phyloP scores from a whole-genome alignment of 2,797 vertebrate genomes.

The Gadopsis bispinosus region DNA sequence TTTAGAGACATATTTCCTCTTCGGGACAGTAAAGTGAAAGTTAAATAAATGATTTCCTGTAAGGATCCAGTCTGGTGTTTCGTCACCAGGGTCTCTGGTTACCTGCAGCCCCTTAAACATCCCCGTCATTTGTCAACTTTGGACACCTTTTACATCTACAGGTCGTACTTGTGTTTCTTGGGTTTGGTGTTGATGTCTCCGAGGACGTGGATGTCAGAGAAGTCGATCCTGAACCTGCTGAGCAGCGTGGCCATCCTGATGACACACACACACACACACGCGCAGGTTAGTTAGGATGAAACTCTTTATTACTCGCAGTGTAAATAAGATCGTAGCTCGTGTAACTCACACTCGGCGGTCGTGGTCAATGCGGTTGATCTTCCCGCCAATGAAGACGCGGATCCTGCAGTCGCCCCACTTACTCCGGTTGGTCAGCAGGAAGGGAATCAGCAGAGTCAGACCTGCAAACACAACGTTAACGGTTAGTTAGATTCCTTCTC shows the following conservation, averaged over 20 bases:
- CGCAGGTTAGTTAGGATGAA: background rate
- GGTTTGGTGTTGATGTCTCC: slow-evolving; percentile 99
- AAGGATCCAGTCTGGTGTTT: too few relatives aligned
- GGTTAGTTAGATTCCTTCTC: background rate
- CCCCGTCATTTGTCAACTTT: too few relatives aligned
- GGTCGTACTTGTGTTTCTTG: slow-evolving; percentile 93
- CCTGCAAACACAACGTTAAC: slow-evolving; percentile 77
- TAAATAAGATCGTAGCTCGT: background rate
- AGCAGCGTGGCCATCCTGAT: slow-evolving; percentile 96
- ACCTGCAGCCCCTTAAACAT: background rate
- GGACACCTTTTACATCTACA: background rate
- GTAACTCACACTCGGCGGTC: slow-evolving; percentile 95
- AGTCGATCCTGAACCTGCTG: slow-evolving; percentile 98
- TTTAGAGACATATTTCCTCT: too few relatives aligned
- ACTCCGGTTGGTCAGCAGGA: slow-evolving; percentile 95
- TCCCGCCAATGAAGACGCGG: slow-evolving; percentile 97
- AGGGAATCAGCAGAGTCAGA: slow-evolving; percentile 95
- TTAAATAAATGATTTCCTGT: too few relatives aligned
- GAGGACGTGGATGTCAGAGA: slow-evolving; percentile 95
- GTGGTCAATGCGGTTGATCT: slow-evolving; percentile 98
- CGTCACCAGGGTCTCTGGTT: too few relatives aligned
- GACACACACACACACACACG: slow-evolving; percentile 19
- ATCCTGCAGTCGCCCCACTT: slow-evolving; percentile 98
- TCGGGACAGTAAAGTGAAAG: too few relatives aligned
- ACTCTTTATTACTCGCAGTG: too few relatives aligned